These are phyloP conservation scores for Leptinotarsa peninsularis DNA, from an alignment of 2,888 invertebrate genomes.

Conservation along the genomic window DNA sequence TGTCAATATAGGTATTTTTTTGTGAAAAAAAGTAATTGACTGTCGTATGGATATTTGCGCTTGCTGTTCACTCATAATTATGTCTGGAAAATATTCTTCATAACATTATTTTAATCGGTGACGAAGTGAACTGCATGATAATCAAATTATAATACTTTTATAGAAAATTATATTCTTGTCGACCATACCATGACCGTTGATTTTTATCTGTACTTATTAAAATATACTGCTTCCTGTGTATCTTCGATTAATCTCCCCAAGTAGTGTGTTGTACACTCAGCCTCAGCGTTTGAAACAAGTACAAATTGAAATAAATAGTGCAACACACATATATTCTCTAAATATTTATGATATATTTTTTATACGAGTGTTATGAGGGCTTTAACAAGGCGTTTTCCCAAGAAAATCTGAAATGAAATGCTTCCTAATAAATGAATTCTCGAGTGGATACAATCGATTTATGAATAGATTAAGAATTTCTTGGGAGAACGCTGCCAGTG, in stretches of 20 bases:
- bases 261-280: conserved; percentile 35
- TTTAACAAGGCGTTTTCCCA: neutral
- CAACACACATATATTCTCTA: conserved; percentile 27
- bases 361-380: neutral
- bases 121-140: no score
- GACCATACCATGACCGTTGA: conserved; percentile 9
- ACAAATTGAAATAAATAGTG: conserved; percentile 29
- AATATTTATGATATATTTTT: no score
- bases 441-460: neutral
- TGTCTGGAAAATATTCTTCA: no score
- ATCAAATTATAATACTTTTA: no score
- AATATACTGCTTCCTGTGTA: neutral
- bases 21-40: no score
- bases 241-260: conserved; percentile 33
- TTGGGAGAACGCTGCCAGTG: conserved; percentile 55
- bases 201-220: neutral
- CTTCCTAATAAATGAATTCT: neutral
- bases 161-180: neutral
- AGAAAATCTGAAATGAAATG: neutral
- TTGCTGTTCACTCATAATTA: no score
- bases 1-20: no score
- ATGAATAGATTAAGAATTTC: conserved; percentile 23
- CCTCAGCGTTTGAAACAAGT: conserved; percentile 21
- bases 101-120: no score
- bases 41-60: no score